Conservation (phyloP, 2,888 invertebrate genomes). For the Philaethria dido region DNA sequence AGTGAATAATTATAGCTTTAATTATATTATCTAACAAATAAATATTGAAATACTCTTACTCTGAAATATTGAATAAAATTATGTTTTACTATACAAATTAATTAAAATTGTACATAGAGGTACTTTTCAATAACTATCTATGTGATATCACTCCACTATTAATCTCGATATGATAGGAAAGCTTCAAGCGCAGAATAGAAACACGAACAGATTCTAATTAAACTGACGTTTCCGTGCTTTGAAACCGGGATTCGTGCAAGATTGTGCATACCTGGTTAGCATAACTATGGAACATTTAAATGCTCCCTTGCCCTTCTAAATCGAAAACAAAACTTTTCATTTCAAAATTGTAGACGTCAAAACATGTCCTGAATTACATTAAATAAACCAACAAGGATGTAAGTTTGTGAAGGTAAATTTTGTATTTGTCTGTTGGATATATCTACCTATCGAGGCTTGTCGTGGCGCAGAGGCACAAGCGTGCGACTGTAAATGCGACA, state of each 20-base stretch:
- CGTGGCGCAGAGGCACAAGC: too few relatives aligned
- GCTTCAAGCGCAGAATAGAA: slow-evolving; percentile 43
- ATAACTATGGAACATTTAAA: slow-evolving; percentile 9
- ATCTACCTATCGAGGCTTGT: too few relatives aligned
- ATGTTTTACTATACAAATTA: not conserved
- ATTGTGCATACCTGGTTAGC: slow-evolving; percentile 32
- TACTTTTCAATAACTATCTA: slow-evolving; percentile 17
- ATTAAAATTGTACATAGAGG: not conserved
- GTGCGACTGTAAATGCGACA: too few relatives aligned
- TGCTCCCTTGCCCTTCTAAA: not conserved
- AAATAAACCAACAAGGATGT: slow-evolving; percentile 1
- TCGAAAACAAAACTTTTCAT: too few relatives aligned
- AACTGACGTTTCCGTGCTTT: slow-evolving; percentile 50
- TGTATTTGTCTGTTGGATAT: not conserved
- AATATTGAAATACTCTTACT: too few relatives aligned
- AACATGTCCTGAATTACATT: not conserved
- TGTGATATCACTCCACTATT: slow-evolving; percentile 19
- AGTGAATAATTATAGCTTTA: too few relatives aligned
- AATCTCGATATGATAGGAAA: slow-evolving; percentile 33
- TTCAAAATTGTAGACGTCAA: slow-evolving; percentile 3
- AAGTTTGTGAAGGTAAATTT: not conserved
- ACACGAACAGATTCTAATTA: slow-evolving; percentile 62
- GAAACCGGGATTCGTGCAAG: slow-evolving; percentile 28
- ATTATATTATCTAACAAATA: too few relatives aligned
- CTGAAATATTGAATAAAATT: not conserved